These are phyloP conservation scores for Agapornis roseicollis DNA, from an alignment of 2,113 vertebrate species.

Conservation along the genomic window DNA sequence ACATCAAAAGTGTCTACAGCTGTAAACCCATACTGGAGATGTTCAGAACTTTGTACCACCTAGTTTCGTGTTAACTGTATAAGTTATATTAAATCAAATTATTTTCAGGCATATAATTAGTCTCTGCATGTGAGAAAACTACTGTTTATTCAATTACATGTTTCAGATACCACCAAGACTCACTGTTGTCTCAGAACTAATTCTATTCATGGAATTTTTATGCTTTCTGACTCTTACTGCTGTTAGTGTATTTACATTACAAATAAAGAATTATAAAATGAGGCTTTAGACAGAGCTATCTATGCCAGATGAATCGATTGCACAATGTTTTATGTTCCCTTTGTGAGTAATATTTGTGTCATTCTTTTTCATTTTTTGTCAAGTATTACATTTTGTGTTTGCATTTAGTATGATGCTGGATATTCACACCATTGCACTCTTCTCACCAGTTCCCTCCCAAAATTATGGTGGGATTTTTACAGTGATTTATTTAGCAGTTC, in stretches of 20 bases:
- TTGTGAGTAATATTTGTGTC: not conserved
- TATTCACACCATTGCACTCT: not conserved
- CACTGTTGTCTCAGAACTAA: not conserved
- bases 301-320: not conserved
- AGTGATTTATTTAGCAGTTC: conserved; percentile 22
- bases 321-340: not conserved
- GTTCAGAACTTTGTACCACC: not conserved
- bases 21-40: not conserved
- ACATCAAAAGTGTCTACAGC: not conserved
- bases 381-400: not conserved
- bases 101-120: not conserved
- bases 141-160: not conserved
- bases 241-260: not conserved
- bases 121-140: not conserved
- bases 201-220: not conserved
- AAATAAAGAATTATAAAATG: not conserved
- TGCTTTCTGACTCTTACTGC: not conserved
- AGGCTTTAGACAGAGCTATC: not conserved
- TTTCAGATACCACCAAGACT: not conserved
- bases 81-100: not conserved
- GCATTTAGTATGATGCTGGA: not conserved
- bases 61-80: not conserved
- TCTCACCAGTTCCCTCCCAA: not conserved
- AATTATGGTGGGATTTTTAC: not conserved
- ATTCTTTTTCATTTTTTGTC: not conserved